Base-by-base conservation (phyloP, 2,888 invertebrate genomes). In the Coelinius sp. region DNA sequence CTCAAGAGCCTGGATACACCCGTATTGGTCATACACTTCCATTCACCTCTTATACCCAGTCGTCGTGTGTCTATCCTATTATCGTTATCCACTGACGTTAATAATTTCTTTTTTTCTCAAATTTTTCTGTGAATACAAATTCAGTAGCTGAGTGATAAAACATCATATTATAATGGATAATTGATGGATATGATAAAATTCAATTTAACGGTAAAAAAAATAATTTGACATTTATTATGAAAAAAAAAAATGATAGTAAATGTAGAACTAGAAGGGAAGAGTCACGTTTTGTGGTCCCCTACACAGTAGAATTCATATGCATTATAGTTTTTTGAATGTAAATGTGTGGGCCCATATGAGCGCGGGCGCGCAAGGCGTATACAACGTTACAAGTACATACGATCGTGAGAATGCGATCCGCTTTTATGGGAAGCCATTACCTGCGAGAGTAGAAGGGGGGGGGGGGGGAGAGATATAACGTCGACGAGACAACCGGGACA, bases 371-470 rank as follows among this genome's bases (percentile, higher is more conserved):
- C 49, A 31, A 70, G 70, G 69, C 71, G 69, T 74, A 66, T 71
- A 68, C 65, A 24, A 59, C 35, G 35, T 59, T 56, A 35, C 66
- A 74, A 73, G 74, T 73, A 74, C 74, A 59, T 59, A 56, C 74
- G 76, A 77, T 77, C 77, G 77, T 77, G 77, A 77, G 77, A 77
- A 77, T 77, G 73, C 76, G 77, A 77, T 77, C 75, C 73, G 76
- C 77, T 77, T 76, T 76, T 77, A 77, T 77, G 77, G 77, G 76
- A 74, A 75, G 77, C 77, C 76, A 77, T 77, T 77, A 77, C 76
- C 56, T 56, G 12, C 35, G 56, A 27, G 12, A 24, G 12, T n/a
- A 3, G 27, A n/a, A 17, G 38, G 35, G 12, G 12, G 14, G 31
- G 17, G 20, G 17, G 52, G 20, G 62, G 35, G 41, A 27, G 25